Evolutionary conservation across 2,113 vertebrate genomes (phyloP).

Genomic region (Sylvicapra grimmia): DNA sequence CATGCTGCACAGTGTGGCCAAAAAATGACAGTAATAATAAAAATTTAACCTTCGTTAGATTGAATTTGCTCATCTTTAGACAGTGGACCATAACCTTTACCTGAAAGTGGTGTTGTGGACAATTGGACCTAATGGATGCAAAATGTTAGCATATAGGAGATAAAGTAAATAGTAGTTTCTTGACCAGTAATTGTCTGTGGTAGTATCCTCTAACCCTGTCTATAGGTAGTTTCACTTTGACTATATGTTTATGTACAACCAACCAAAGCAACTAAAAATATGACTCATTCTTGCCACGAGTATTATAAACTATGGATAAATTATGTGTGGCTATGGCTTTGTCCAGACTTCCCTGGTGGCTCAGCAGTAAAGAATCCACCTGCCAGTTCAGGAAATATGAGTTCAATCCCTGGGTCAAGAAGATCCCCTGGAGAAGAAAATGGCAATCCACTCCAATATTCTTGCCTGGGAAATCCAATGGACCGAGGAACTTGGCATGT

Average conservation of each 20-base stretch:
- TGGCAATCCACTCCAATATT: not conserved
- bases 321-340: not conserved
- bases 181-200: too few species aligned
- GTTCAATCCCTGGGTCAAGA: not conserved
- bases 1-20: not conserved
- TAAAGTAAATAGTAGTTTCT: not conserved
- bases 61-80: not conserved
- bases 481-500: not conserved
- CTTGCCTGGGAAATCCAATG: not conserved
- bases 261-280: not conserved
- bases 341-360: not conserved
- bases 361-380: not conserved
- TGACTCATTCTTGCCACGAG: not conserved
- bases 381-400: not conserved
- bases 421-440: not conserved
- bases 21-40: not conserved
- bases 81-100: not conserved
- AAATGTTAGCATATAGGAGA: not conserved
- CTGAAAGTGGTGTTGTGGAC: not conserved
- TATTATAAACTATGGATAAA: not conserved
- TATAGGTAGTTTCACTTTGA: not conserved
- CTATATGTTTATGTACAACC: not conserved
- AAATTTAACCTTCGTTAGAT: not conserved
- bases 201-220: not conserved
- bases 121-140: not conserved